Conservation (phyloP, 2,113 vertebrate genomes). For the Sphaerodactylus townsendi region DNA sequence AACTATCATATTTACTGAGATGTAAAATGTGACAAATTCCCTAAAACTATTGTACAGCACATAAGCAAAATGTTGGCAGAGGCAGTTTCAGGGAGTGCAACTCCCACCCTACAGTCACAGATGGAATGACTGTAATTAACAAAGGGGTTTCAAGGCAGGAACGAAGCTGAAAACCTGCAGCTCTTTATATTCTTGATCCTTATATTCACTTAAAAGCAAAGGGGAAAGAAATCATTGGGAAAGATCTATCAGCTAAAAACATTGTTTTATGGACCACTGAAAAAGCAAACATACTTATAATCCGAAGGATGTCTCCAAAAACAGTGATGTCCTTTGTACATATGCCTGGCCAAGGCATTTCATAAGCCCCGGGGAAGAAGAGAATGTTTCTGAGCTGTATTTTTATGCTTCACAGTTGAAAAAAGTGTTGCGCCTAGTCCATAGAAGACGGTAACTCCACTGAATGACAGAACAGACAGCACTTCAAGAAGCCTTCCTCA, state of each 20-base stretch:
- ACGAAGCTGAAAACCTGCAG: neutral
- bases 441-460: neutral
- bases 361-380: rapidly evolving
- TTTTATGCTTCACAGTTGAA: slow-evolving; percentile 4
- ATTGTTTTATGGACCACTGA: neutral
- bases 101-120: no score
- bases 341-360: neutral
- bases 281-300: neutral
- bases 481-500: neutral
- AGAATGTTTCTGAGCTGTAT: rapidly evolving
- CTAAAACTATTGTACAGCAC: neutral
- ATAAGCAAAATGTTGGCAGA: neutral
- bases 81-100: neutral
- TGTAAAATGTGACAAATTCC: neutral
- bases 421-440: neutral
- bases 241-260: neutral
- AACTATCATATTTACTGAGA: no score
- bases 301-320: neutral
- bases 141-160: neutral
- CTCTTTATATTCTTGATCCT: neutral
- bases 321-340: neutral
- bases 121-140: neutral
- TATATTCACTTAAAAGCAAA: neutral
- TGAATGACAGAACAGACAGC: neutral
- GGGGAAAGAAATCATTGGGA: neutral